These are phyloP conservation scores for Orgyia antiqua DNA, from an alignment of 2,888 invertebrate species.

Conservation along the genomic window DNA sequence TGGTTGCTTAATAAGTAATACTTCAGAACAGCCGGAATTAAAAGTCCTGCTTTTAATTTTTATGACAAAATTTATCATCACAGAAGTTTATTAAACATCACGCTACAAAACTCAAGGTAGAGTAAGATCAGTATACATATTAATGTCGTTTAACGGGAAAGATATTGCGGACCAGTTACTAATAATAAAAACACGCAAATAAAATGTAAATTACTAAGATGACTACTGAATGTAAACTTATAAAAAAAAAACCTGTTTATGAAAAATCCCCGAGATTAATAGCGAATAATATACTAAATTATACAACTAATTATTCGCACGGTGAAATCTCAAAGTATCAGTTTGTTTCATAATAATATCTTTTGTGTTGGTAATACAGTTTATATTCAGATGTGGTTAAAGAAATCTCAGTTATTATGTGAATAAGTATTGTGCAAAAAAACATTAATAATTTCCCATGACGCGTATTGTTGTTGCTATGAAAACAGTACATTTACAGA, in stretches of 20 bases:
- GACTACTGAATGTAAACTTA: neutral
- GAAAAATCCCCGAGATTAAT: neutral
- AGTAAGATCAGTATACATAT: too few species aligned
- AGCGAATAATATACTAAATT: neutral
- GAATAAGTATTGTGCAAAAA: slow-evolving; percentile 32
- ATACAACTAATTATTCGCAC: slow-evolving; percentile 18
- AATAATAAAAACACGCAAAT: neutral
- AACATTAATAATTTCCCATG: slow-evolving; percentile 30
- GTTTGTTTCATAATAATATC: slow-evolving; percentile 7
- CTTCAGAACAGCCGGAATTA: too few species aligned
- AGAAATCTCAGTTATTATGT: slow-evolving; percentile 23
- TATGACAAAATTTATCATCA: too few species aligned
- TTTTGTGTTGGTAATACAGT: slow-evolving; percentile 9
- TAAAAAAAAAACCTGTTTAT: neutral
- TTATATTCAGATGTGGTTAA: slow-evolving; percentile 13
- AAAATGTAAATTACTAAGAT: slow-evolving; percentile 1
- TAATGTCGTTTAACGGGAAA: too few species aligned
- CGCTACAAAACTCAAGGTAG: too few species aligned
- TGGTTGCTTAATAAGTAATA: too few species aligned
- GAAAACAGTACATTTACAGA: too few species aligned
- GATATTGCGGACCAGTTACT: too few species aligned
- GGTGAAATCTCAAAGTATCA: slow-evolving; percentile 17
- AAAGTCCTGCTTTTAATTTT: too few species aligned
- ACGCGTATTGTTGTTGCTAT: slow-evolving; percentile 22
- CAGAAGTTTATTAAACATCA: too few species aligned